phyloP scores from a whole-genome alignment of 2,113 vertebrate genomes.

The Corythoichthys intestinalis region DNA sequence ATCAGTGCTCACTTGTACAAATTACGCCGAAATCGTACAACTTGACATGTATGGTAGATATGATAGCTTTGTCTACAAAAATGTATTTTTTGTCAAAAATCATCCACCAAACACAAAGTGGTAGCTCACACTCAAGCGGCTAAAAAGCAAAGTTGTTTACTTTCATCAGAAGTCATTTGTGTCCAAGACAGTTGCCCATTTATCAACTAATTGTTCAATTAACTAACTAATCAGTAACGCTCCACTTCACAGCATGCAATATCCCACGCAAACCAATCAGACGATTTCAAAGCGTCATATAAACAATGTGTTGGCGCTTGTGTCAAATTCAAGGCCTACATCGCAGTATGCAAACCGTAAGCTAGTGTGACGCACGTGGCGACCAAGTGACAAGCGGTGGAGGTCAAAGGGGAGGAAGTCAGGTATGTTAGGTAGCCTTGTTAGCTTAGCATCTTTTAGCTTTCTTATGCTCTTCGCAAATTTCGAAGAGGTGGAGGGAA shows the following conservation, averaged over 20 bases:
- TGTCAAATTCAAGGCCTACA: not conserved
- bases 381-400: constrained; percentile 15
- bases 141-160: not conserved
- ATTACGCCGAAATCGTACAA: too few relatives aligned
- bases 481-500: not conserved
- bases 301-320: not conserved
- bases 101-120: not conserved
- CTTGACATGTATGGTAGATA: too few relatives aligned
- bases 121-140: not conserved
- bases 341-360: not conserved
- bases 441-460: not conserved
- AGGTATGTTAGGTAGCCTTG: constrained; percentile 27
- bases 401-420: constrained; percentile 11
- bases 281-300: not conserved
- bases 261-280: not conserved
- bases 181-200: not conserved
- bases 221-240: not conserved
- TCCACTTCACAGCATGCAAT: not conserved
- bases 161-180: not conserved
- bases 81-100: not conserved
- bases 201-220: not conserved
- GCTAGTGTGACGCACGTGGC: constrained; percentile 1
- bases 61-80: not conserved
- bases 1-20: too few relatives aligned
- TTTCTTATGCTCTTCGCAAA: constrained; percentile 4